A percentile compares a stretch with the other conserved stretches of the same genome.
Conservation (phyloP, 1,140 invertebrate genomes). For the Drosophila funebris region DNA sequence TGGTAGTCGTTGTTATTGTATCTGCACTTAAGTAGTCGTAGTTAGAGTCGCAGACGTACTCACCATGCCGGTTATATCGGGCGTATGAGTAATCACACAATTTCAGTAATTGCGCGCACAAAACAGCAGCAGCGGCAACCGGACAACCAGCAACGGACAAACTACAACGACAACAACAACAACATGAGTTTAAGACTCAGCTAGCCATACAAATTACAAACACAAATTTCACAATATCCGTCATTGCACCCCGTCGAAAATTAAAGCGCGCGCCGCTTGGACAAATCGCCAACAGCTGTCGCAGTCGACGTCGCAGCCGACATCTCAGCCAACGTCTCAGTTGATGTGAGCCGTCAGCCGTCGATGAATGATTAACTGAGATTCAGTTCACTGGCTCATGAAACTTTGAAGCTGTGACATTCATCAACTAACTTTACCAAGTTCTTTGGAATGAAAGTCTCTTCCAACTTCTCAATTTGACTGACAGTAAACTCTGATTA, state of each 20-base stretch:
- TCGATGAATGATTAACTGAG: slow-evolving; percentile 41
- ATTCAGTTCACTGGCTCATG: slow-evolving; percentile 46
- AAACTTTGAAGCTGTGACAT: background rate
- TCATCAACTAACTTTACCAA: background rate
- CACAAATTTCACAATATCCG: slow-evolving; percentile 78
- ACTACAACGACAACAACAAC: slow-evolving; percentile 24
- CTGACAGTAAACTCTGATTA: too few species aligned
- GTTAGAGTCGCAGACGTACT: slow-evolving; percentile 23
- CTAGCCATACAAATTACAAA: slow-evolving; percentile 72
- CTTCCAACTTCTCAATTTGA: background rate
- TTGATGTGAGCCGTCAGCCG: slow-evolving; percentile 24
- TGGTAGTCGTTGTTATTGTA: slow-evolving; percentile 13
- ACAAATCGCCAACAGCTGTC: slow-evolving; percentile 59
- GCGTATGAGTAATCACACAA: slow-evolving; percentile 79
- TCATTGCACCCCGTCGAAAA: slow-evolving; percentile 77
- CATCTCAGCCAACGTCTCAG: background rate
- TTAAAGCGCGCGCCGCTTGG: slow-evolving; percentile 64
- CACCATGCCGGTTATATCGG: slow-evolving; percentile 75
- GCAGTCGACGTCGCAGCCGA: background rate
- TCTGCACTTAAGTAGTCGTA: slow-evolving; percentile 29
- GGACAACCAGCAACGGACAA: slow-evolving; percentile 32
- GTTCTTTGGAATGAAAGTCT: background rate
- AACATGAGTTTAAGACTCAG: slow-evolving; percentile 34
- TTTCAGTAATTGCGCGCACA: slow-evolving; percentile 75
- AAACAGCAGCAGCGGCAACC: slow-evolving; percentile 45